Evolutionary conservation across 1,140 invertebrate species (phyloP), one percentile per base, ranked within the genome.

Genomic region (Caenorhabditis remanei): DNA sequence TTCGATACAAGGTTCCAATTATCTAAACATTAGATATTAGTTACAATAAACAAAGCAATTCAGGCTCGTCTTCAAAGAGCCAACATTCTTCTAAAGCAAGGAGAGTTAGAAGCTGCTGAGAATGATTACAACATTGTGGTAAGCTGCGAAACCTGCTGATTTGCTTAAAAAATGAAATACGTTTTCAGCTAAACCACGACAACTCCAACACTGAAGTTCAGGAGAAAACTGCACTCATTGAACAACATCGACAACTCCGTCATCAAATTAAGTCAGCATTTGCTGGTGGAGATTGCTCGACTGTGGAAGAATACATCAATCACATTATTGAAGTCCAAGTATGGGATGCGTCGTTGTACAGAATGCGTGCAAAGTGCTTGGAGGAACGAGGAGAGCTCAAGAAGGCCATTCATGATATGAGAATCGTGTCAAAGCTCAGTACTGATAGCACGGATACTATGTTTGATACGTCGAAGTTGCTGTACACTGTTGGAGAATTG

Each of bases 401-500:
- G 89, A 95, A 96, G 87, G 98, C 98, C 13, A 96, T 99, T 86
- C 95, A 95, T 24, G 98, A 99, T 93, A 95, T 99, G 89, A 94
- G 96, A 86, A 95, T 96, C 4, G 95, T 96, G 8, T 97, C 97
- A 19, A 96, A 97, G 92, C 94, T 99, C 50, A 94, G 95, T 61
- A 95, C 95, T 84, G 98, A 99, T 93, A 97, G 97, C 91, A 98
- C 97, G 0, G 95, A 95, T 83, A 97, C 96, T 0, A 97, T 95
- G 93, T 95, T 95, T 85, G 96, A 96, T 89, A 94, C 99, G 0
- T 95, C 96, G 46, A 93, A 94, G 56, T 93, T 99, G 58, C 95
- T 97, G 56, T 99, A 99, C 93, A 94, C 95, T 89, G 94, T 98
- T 75, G 98, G 98, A 14, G 96, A 98, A 90, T 96, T 97, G 50